Evolutionary conservation across 2,113 vertebrate species (phyloP).

Genomic region (Mustela nigripes): DNA sequence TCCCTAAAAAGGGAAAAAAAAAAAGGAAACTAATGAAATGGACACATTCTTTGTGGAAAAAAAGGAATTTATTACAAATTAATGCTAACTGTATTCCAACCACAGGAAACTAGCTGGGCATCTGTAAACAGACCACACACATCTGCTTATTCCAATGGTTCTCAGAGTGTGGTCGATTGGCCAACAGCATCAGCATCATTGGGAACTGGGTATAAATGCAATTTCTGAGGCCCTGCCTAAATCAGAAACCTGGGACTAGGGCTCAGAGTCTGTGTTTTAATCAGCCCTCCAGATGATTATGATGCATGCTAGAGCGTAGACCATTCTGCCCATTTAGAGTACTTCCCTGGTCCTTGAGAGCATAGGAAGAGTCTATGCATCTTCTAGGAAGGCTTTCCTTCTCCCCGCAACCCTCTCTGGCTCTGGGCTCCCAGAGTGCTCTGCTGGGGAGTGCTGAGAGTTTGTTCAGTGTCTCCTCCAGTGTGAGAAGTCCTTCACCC

Average conservation of each 20-base stretch:
- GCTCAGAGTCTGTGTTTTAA: background rate
- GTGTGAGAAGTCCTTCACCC: background rate
- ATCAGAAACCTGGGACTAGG: background rate
- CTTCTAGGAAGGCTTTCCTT: background rate
- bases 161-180: background rate
- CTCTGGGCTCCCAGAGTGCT: background rate
- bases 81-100: background rate
- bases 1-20: background rate
- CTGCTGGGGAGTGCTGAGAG: background rate
- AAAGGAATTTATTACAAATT: background rate
- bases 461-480: background rate
- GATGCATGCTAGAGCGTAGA: background rate
- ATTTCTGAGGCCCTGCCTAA: background rate
- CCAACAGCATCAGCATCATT: background rate
- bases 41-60: background rate
- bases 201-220: background rate
- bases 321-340: background rate
- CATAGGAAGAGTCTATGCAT: background rate
- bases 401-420: background rate
- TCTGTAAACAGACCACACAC: background rate
- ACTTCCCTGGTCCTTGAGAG: background rate
- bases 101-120: background rate
- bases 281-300: background rate
- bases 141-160: background rate
- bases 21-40: background rate